Base-by-base conservation (phyloP, 1,140 invertebrate genomes). In the Oreohelix idahoensis region DNA sequence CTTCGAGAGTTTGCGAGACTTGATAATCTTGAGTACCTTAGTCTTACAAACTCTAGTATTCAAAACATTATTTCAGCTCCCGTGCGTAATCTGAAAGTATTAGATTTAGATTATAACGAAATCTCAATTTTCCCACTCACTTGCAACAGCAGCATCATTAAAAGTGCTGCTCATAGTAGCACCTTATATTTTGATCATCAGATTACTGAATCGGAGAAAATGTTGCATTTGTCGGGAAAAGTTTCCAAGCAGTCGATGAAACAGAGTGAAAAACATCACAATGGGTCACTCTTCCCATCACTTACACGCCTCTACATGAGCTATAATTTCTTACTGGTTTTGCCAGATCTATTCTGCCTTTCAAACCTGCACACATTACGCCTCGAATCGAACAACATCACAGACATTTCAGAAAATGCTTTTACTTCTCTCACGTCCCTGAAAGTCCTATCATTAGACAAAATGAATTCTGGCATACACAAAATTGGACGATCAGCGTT, bases 121-220 rank as follows among this genome's bases (percentile, higher is more conserved):
- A 71, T 81, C 13, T 36, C 79, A n/a, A n/a, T 26, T 20, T 81
- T 81, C 32, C 79, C 42, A 32, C 29, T 5, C 1, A 81, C 79
- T 17, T 81, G 79, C 45, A 70, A 36, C n/a, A 66, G 29, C 29
- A 66, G 63, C 29, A 58, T 15, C 15, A 58, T n/a, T 23, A 4
- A 10, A 20, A 45, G 42, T 15, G 5, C 42, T 45, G 42, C 15
- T 8, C 5, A 45, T 8, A 45, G 42, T 45, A 45, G 42, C 42
- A 45, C 5, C 42, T 8, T 8, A 45, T 45, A 45, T 45, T 15
- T 58, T 58, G 53, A n/a, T n/a, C 10, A 58, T 58, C 17, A 58
- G 4, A n/a, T 58, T 4, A n/a, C 23, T 23, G 17, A 15, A 23
- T 15, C 10, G 2, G 23, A 58, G 53, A 58, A 58, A 10, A 23